Evolutionary conservation across 2,113 vertebrate species (phyloP), one percentile per base, ranked within the genome.

Genomic region (Rhadina sibilatrix): DNA sequence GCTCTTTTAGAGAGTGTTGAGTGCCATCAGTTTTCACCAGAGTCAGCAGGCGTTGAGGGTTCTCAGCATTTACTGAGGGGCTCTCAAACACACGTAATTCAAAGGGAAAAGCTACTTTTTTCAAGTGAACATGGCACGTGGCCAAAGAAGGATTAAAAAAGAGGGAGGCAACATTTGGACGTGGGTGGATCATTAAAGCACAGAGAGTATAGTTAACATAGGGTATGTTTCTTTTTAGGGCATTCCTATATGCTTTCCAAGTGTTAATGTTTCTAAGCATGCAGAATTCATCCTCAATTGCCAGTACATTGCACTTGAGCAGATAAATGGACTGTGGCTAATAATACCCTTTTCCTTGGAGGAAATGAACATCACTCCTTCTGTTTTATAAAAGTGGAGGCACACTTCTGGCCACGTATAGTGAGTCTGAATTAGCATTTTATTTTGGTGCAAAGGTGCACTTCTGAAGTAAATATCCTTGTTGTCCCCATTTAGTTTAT

Each of bases 111-210:
- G 11, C 49, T 47, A 53, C 56, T 86, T 69, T 66, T 86, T 87
- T 72, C 54, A 60, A 92, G 71, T 83, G 77, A 54, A 35, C 0
- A 6, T 93, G 96, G 93, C 90, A 50, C 0, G 0, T 33, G 4
- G 90, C 92, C 92, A 94, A 89, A 66, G 60, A 77, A 88, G 76
- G 68, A 93, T 93, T 91, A 44, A 94, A 97, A 95, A 95, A 80
- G 76, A 93, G 80, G 89, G 79, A 92, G 82, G 84, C 66, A 77
- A 95, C 95, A 97, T 96, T 47, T 95, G 96, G 75, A 80, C 1
- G 87, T 94, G 92, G 90, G 94, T 88, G 85, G 75, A 93, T 94
- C 95, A 95, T 96, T 97, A 95, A 95, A 94, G 79, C 85, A 86
- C 42, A 94, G 74, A 46, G 59, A 95, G 71, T 77, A 83, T 95